Evolutionary conservation across 2,888 invertebrate species (phyloP).

Genomic region (Drosophila emarginata): DNA sequence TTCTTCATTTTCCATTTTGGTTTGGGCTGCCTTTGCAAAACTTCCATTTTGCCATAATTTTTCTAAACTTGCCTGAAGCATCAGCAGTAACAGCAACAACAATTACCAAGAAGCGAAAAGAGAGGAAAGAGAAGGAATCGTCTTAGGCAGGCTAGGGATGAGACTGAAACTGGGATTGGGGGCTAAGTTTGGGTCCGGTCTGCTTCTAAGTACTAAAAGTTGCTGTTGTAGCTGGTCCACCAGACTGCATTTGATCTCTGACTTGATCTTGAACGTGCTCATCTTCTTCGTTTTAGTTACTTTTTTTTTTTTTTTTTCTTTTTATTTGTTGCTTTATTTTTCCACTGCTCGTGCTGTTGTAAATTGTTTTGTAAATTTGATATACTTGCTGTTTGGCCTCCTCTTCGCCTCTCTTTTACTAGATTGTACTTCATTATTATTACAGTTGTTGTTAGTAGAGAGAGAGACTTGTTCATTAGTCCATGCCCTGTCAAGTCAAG

Average conservation of each 20-base stretch:
- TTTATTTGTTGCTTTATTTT: not conserved
- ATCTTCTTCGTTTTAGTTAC: slow-evolving; percentile 40
- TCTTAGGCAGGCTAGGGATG: slow-evolving; percentile 25
- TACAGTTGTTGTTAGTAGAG: slow-evolving; percentile 31
- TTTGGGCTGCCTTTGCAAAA: slow-evolving; percentile 48
- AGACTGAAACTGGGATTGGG: slow-evolving; percentile 41
- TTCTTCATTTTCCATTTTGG: slow-evolving; percentile 12
- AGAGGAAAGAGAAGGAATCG: too few relatives aligned
- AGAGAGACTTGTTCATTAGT: slow-evolving; percentile 42
- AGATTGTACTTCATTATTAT: slow-evolving; percentile 34
- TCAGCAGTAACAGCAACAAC: not conserved
- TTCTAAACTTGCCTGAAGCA: slow-evolving; percentile 44
- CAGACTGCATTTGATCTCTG: slow-evolving; percentile 68
- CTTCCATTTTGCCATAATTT: slow-evolving; percentile 57
- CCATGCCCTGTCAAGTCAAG: slow-evolving; percentile 29
- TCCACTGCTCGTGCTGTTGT: slow-evolving; percentile 57
- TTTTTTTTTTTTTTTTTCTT: slow-evolving; percentile 9
- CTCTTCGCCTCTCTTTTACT: slow-evolving; percentile 2
- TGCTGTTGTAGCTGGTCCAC: slow-evolving; percentile 12
- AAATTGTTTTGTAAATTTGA: slow-evolving; percentile 80
- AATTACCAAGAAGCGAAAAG: slow-evolving; percentile 1
- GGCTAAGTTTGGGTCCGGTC: slow-evolving; percentile 34
- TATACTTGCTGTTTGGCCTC: slow-evolving; percentile 59
- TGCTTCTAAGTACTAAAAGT: slow-evolving; percentile 26
- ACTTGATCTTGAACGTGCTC: slow-evolving; percentile 76